A percentile compares a stretch with the other conserved stretches of the same genome.
Evolutionary conservation across 2,113 vertebrate species (phyloP).

Genomic region (Anoura caudifer): DNA sequence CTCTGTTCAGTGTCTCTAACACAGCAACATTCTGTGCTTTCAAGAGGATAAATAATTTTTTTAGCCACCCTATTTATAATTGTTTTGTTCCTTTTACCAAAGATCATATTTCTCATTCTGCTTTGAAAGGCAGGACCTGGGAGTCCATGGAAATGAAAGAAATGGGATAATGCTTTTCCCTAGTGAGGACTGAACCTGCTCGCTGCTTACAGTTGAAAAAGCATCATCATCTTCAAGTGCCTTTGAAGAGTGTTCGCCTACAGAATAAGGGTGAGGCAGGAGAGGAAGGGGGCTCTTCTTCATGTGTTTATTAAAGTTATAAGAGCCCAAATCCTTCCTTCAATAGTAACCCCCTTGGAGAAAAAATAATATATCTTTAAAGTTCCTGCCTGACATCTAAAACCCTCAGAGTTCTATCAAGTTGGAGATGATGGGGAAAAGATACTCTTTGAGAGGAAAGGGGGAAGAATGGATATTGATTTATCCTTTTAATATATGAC

Average conservation of each 20-base stretch:
- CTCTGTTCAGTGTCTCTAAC: background rate
- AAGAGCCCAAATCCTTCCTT: conserved; percentile 22
- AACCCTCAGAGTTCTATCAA: background rate
- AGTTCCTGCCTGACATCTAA: background rate
- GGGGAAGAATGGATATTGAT: background rate
- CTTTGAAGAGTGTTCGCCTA: background rate
- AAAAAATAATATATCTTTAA: background rate
- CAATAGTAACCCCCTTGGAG: background rate
- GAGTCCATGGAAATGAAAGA: background rate
- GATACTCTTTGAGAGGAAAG: background rate
- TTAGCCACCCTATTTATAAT: background rate
- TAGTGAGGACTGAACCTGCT: background rate
- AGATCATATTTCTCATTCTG: background rate
- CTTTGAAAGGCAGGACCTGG: background rate
- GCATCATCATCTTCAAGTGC: background rate
- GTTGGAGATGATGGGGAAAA: background rate
- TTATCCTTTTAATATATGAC: background rate
- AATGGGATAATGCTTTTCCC: background rate
- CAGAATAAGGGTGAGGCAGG: background rate
- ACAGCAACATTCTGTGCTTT: background rate
- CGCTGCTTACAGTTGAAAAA: background rate
- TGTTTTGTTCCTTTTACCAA: background rate
- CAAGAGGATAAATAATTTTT: background rate
- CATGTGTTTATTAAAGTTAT: background rate
- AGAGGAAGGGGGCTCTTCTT: background rate